Percentiles rank a stretch among this genome's conserved stretches.
Evolutionary conservation across 1,140 invertebrate species (phyloP).

Genomic region (Augochlora pura): DNA sequence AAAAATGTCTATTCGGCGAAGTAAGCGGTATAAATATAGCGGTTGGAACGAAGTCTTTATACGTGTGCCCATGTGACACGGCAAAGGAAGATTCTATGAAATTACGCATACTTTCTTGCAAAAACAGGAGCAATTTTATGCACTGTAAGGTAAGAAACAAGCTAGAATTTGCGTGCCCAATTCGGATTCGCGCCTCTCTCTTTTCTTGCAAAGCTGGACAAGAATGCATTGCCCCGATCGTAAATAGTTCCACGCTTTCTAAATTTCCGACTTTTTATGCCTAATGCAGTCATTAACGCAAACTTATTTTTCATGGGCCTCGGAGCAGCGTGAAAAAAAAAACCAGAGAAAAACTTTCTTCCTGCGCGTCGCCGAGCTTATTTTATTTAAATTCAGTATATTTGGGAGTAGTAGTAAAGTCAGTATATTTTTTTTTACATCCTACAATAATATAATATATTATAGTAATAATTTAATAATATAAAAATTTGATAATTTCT

Average conservation of each 20-base stretch:
- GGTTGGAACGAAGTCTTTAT: too few species aligned
- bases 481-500: too few species aligned
- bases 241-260: conserved; percentile 60
- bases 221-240: conserved; percentile 17
- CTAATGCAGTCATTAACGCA: conserved; percentile 40
- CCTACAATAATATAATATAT: too few species aligned
- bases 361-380: neutral
- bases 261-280: conserved; percentile 48
- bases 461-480: too few species aligned
- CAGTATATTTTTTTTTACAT: too few species aligned
- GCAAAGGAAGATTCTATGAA: neutral
- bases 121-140: conserved; percentile 3
- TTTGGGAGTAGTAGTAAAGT: too few species aligned
- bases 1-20: too few species aligned
- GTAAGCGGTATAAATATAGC: too few species aligned
- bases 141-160: neutral
- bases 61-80: neutral
- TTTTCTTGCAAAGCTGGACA: conserved; percentile 21
- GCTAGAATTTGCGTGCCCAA: conserved; percentile 28
- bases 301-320: conserved; percentile 12
- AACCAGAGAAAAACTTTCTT: conserved; percentile 12
- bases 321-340: neutral
- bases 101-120: neutral
- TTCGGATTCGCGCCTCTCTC: conserved; percentile 19
- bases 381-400: neutral